A percentile compares a stretch with the other conserved stretches of the same genome.
Conservation (phyloP, 1,140 invertebrate species). For the Oreohelix idahoensis region DNA sequence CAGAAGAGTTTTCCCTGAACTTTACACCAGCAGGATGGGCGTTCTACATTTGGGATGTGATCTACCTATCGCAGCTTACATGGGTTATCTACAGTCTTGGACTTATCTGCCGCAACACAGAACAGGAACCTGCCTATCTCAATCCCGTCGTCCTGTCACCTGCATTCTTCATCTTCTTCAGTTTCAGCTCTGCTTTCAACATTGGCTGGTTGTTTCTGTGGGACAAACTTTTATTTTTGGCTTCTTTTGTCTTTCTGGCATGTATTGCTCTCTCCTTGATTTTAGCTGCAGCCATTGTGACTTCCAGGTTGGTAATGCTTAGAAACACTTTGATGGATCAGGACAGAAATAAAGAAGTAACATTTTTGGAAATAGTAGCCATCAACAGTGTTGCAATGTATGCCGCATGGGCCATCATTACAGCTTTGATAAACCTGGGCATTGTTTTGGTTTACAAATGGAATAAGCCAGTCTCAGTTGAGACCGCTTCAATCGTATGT, state of each 20-base stretch:
- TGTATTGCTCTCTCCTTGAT: slow-evolving; percentile 57
- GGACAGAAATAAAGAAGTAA: slow-evolving; percentile 51
- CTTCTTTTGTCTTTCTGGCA: slow-evolving; percentile 47
- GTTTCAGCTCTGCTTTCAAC: slow-evolving; percentile 54
- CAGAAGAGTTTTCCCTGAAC: slow-evolving; percentile 50
- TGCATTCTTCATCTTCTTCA: slow-evolving; percentile 52
- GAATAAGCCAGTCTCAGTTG: slow-evolving; percentile 37
- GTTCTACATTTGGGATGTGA: slow-evolving; percentile 67
- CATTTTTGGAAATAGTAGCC: slow-evolving; percentile 62
- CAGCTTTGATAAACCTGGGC: slow-evolving; percentile 62
- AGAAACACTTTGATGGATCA: slow-evolving; percentile 46
- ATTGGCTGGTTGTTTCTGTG: slow-evolving; percentile 67
- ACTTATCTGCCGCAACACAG: slow-evolving; percentile 52
- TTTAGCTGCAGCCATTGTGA: slow-evolving; percentile 52
- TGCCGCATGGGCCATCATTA: slow-evolving; percentile 65
- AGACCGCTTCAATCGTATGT: slow-evolving; percentile 44
- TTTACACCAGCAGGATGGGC: slow-evolving; percentile 66
- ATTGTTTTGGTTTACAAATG: slow-evolving; percentile 55
- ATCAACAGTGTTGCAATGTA: slow-evolving; percentile 69
- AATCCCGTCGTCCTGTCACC: slow-evolving; percentile 48
- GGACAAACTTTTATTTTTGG: slow-evolving; percentile 49
- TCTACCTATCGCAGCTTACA: slow-evolving; percentile 64
- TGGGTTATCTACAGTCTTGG: slow-evolving; percentile 59
- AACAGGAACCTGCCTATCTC: slow-evolving; percentile 51
- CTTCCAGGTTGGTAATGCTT: slow-evolving; percentile 47